phyloP scores from a whole-genome alignment of 2,888 invertebrate species.

The Phengaris arion region DNA sequence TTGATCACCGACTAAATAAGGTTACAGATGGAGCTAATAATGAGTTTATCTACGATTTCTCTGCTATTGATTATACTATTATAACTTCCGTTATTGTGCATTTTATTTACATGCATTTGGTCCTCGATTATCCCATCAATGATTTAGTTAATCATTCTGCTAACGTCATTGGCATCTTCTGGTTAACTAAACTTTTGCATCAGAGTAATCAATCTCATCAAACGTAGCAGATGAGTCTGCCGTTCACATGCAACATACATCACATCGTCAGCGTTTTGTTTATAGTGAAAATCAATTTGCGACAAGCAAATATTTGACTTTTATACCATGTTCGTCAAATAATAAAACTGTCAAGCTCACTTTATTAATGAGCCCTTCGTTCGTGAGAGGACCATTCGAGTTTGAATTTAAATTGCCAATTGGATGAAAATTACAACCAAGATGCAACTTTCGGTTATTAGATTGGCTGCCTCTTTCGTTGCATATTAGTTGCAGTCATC shows the following conservation, averaged over 20 bases:
- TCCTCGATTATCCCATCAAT: not conserved
- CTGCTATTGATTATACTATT: constrained; percentile 13
- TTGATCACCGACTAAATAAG: not conserved
- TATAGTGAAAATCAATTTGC: constrained; percentile 30
- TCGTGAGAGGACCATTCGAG: constrained; percentile 28
- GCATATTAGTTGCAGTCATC: constrained; percentile 38
- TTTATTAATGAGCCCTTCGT: constrained; percentile 41
- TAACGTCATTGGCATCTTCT: not conserved
- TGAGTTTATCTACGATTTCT: constrained; percentile 24
- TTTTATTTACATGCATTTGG: constrained; percentile 29
- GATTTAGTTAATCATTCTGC: not conserved
- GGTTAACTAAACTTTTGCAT: not conserved
- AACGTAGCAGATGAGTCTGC: not conserved
- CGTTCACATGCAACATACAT: constrained; percentile 23
- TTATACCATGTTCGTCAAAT: constrained; percentile 52
- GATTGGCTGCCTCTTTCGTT: constrained; percentile 23
- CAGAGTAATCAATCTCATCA: constrained; percentile 17
- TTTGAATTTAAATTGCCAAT: constrained; percentile 25
- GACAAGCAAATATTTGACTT: constrained; percentile 49
- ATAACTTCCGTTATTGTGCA: constrained; percentile 3
- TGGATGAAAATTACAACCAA: constrained; percentile 33
- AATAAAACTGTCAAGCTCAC: constrained; percentile 62
- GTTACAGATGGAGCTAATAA: not conserved
- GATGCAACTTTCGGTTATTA: constrained; percentile 30
- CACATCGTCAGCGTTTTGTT: constrained; percentile 27